Base-by-base conservation (phyloP, 2,888 invertebrate genomes). In the Crepidodera aurea region DNA sequence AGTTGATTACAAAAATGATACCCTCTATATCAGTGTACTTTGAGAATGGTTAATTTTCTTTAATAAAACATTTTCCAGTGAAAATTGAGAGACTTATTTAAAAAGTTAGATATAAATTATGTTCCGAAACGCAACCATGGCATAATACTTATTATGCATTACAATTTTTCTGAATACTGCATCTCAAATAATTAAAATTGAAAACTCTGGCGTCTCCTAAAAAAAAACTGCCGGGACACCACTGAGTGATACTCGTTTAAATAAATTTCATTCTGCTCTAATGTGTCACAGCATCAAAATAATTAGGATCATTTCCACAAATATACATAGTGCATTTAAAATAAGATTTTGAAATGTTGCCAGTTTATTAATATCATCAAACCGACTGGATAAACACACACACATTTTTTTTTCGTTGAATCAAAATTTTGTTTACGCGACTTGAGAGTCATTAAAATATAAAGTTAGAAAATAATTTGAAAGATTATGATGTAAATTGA, bases 301-400 rank as follows among this genome's bases (percentile, higher is more conserved):
- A 53, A 60, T 60, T 60, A 46, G 32, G 40, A 48, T 40, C 18
- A 55, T 50, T 54, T 39, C 48, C 48, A 54, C 48, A 55, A 55
- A 61, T 61, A 61, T 25, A 50, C 40, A 56, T 22, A 37, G 40
- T 19, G 55, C 48, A 61, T 56, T 61, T 50, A 56, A 55, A 61
- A 56, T 56, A 61, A 40, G 40, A 53, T 40, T 51, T 61, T 61
- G 61, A 61, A 40, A 40, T 51, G 48, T 15, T 61, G 61, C 61
- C 61, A 61, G 55, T 50, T 42, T 61, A 61, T 55, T 61, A 56
- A 61, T 61, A 61, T 50, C 61, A 56, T 55, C 51, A 40, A 61
- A 55, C 48, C 39, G 16, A 19, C 60, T 55, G 22, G 13, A 60
- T 55, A 48, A 48, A 60, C 54, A 60, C 34, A 39, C 54, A 29